Evolutionary conservation across 1,140 invertebrate genomes (phyloP).

Genomic region (Diplogasteroides magnus): DNA sequence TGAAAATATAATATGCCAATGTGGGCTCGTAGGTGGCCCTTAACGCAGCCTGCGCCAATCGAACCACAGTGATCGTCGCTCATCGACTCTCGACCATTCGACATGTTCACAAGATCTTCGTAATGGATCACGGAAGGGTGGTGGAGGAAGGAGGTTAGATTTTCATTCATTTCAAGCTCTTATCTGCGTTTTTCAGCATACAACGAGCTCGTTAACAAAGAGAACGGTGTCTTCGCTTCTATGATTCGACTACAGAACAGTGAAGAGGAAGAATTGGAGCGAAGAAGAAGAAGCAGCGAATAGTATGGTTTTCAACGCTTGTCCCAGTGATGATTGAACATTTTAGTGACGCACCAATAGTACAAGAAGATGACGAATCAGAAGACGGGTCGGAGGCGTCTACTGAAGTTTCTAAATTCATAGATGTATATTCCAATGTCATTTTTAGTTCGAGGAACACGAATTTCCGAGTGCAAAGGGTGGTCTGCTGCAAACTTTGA

Average conservation of each 20-base stretch:
- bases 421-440: no score
- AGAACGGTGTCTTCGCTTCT: slow-evolving; percentile 60
- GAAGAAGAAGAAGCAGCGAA: neutral
- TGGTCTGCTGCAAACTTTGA: no score
- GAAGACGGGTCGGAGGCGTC: no score
- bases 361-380: no score
- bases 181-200: slow-evolving; percentile 44
- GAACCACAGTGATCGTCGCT: slow-evolving; percentile 60
- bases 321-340: no score
- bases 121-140: slow-evolving; percentile 57
- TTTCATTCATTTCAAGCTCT: neutral
- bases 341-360: no score
- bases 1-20: no score
- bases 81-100: slow-evolving; percentile 58
- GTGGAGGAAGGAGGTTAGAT: slow-evolving; percentile 45
- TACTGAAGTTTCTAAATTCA: no score
- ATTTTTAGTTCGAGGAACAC: no score
- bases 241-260: slow-evolving; percentile 62
- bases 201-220: slow-evolving; percentile 57
- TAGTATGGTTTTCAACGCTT: no score
- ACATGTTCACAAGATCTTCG: slow-evolving; percentile 53
- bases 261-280: slow-evolving; percentile 6
- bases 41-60: slow-evolving; percentile 39
- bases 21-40: slow-evolving; percentile 16
- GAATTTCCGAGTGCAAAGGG: no score